These are phyloP conservation scores for Ceratina japonica DNA, from an alignment of 1,140 invertebrate species.

Conservation along the genomic window DNA sequence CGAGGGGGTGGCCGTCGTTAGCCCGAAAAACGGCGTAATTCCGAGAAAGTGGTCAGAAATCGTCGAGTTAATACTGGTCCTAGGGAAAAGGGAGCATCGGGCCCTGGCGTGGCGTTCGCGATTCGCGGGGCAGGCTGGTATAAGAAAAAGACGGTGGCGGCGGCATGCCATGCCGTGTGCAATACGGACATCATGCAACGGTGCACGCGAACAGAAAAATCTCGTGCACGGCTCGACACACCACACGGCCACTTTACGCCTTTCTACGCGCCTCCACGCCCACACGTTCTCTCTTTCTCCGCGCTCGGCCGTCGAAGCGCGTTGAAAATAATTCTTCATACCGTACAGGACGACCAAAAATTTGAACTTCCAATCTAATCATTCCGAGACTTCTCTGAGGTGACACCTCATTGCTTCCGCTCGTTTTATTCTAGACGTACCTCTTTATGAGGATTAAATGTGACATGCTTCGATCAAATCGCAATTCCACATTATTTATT, in stretches of 20 bases:
- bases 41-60: conserved; percentile 59
- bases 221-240: conserved; percentile 54
- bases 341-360: neutral
- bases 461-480: no score
- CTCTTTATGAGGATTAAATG: no score
- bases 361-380: neutral
- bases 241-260: conserved; percentile 54
- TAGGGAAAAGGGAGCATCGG: conserved; percentile 27
- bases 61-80: conserved; percentile 59
- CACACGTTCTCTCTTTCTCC: neutral
- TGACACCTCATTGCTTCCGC: no score
- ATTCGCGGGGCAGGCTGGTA: conserved; percentile 37
- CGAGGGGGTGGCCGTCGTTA: conserved; percentile 36
- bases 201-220: conserved; percentile 62
- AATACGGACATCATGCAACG: conserved; percentile 63
- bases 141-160: conserved; percentile 41
- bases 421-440: no score
- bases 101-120: no score
- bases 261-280: conserved; percentile 28
- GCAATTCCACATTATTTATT: no score
- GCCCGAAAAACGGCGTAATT: conserved; percentile 58
- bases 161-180: conserved; percentile 51
- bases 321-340: neutral
- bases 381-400: no score
- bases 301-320: conserved; percentile 17